These are phyloP conservation scores for Drosophila picticornis DNA, from an alignment of 2,888 invertebrate species.

Conservation along the genomic window DNA sequence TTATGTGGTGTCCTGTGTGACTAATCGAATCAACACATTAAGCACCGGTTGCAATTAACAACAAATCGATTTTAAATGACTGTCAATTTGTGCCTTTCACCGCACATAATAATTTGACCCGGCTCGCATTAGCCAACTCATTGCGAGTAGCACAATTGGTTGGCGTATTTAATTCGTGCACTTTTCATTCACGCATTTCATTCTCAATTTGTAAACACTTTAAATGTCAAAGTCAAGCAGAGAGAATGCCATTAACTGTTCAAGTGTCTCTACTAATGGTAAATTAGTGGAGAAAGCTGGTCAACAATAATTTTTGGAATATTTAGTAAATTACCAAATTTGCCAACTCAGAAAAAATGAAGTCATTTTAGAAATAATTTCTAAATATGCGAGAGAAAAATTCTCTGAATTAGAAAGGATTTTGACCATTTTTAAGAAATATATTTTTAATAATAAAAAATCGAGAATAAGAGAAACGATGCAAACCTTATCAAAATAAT, in stretches of 20 bases:
- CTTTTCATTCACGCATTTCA: conserved; percentile 21
- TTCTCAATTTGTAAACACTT: conserved; percentile 14
- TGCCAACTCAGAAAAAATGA: not conserved
- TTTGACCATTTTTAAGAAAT: not conserved
- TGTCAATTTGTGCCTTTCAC: conserved; percentile 41
- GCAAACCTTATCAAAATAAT: not conserved
- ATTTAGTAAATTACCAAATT: conserved; percentile 42
- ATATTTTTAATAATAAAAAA: not conserved
- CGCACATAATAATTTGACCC: conserved; percentile 33
- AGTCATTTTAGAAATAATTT: not conserved
- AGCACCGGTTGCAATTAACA: conserved; percentile 63
- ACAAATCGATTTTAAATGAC: conserved; percentile 63
- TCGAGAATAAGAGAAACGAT: not conserved
- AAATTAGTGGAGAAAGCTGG: conserved; percentile 55
- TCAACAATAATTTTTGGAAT: conserved; percentile 18
- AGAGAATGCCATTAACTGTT: conserved; percentile 69
- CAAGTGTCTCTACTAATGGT: conserved; percentile 62
- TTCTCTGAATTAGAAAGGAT: not conserved
- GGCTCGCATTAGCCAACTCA: conserved; percentile 7
- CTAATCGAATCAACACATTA: conserved; percentile 60
- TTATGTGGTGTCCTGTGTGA: conserved; percentile 22
- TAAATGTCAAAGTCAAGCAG: conserved; percentile 1
- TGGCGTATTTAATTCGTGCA: conserved; percentile 33
- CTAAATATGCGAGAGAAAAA: not conserved
- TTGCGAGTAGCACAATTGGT: conserved; percentile 34